Evolutionary conservation across 1,140 invertebrate species (phyloP).

Genomic region (Zaprionus ornatus): DNA sequence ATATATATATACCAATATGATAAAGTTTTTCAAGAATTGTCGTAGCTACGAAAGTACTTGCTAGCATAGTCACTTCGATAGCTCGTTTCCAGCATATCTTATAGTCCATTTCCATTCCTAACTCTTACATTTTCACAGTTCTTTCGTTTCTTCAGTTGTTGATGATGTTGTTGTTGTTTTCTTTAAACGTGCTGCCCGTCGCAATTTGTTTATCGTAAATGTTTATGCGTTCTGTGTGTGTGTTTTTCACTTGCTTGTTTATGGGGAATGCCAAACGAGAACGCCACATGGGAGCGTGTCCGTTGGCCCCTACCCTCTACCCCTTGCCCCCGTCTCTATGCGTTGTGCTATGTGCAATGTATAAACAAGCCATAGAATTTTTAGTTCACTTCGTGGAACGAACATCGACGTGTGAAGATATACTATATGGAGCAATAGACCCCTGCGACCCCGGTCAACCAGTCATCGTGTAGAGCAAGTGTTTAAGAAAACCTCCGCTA

Average conservation of each 20-base stretch:
- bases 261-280: slow-evolving; percentile 34
- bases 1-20: no score
- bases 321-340: background rate
- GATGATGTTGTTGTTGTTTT: slow-evolving; percentile 11
- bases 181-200: slow-evolving; percentile 37
- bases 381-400: slow-evolving; percentile 35
- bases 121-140: background rate
- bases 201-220: slow-evolving; percentile 54
- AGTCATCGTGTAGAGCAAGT: background rate
- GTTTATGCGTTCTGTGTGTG: slow-evolving; percentile 31
- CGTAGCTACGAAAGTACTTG: no score
- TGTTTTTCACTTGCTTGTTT: slow-evolving; percentile 29
- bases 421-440: background rate
- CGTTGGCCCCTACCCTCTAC: background rate
- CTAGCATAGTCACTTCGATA: no score
- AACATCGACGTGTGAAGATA: slow-evolving; percentile 12
- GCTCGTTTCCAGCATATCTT: background rate
- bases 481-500: background rate
- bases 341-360: slow-evolving; percentile 1
- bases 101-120: background rate
- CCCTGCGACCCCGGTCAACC: background rate
- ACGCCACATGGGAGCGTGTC: slow-evolving; percentile 39
- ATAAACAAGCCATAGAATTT: slow-evolving; percentile 48
- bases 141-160: background rate
- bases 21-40: no score